phyloP scores from a whole-genome alignment of 2,888 invertebrate genomes.

The Trissolcus brochymenae region DNA sequence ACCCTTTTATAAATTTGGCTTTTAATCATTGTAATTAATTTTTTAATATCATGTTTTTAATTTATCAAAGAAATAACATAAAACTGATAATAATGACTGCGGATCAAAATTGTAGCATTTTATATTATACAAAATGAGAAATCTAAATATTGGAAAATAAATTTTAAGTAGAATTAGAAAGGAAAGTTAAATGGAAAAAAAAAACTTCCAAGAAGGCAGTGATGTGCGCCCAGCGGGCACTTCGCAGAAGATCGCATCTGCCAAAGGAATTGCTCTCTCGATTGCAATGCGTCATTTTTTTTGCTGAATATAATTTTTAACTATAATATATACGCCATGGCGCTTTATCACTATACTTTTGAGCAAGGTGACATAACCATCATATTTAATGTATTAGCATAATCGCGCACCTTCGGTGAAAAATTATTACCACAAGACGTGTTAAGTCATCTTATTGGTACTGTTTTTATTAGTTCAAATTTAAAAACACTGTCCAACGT shows the following conservation, averaged over 20 bases:
- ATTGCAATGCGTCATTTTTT: slow-evolving; percentile 21
- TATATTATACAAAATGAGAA: neutral
- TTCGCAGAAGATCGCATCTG: slow-evolving; percentile 20
- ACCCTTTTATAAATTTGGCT: no score
- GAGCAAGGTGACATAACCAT: slow-evolving; percentile 11
- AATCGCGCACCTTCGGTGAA: neutral
- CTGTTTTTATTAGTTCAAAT: no score
- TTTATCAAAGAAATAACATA: no score
- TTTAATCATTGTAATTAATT: no score
- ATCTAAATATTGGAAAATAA: neutral
- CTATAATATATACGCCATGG: slow-evolving; percentile 12
- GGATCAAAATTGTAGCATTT: no score
- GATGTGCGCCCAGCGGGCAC: slow-evolving; percentile 23
- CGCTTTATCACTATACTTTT: neutral
- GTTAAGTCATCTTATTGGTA: no score
- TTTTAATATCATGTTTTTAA: no score
- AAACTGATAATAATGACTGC: no score
- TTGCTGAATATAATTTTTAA: slow-evolving; percentile 30
- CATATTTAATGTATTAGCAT: slow-evolving; percentile 17
- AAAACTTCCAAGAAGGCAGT: slow-evolving; percentile 17
- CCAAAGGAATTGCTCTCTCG: slow-evolving; percentile 19
- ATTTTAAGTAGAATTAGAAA: no score
- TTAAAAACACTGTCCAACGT: no score
- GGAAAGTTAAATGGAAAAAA: slow-evolving; percentile 3
- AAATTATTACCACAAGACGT: neutral